Evolutionary conservation across 2,113 vertebrate species (phyloP), one percentile per base, ranked within the genome.

Genomic region (Leptosomus discolor): DNA sequence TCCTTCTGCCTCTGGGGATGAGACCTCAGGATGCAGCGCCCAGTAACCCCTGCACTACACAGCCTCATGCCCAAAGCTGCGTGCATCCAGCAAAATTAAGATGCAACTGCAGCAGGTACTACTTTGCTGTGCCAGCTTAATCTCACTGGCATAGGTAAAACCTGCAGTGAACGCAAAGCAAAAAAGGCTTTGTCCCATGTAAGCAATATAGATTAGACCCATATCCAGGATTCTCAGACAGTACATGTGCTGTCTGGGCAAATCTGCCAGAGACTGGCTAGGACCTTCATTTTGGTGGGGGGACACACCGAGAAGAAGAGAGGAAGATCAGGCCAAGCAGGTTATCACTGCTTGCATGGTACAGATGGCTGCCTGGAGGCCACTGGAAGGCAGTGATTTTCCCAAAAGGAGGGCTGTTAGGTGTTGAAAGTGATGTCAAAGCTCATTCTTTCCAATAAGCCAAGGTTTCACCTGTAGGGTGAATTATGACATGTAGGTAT

Each of bases 331-430:
- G 27, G 10, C 6, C 57, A 76, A 60, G 32, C 0, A 51, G 21
- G 34, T 12, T n/a, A 63, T 23, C 5, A 1, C 17, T 26, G 4
- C 29, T 1, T 41, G 34, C 5, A 2, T 30, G 16, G 23, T 15
- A 74, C 15, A 78, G 4, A 36, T n/a, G 17, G 9, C 24, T 79
- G 9, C 12, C 32, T 34, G 26, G 30, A 34, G 11, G 24, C 32
- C 9, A 7, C 16, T 45, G 32, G 14, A 83, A 90, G 11, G 17
- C 32, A 67, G 6, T n/a, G 32, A 39, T 60, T 56, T 6, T 60
- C 36, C 32, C 6, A 37, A 36, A 71, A 64, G 22, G 6, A 85
- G 30, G 45, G 4, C 3, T 76, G 12, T 29, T 2, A 1, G 11
- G 5, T 46, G 21, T 56, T 83, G 24, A 76, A 83, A 50, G 8